phyloP scores from a whole-genome alignment of 2,888 invertebrate genomes.

The Drosophila barbarae region DNA sequence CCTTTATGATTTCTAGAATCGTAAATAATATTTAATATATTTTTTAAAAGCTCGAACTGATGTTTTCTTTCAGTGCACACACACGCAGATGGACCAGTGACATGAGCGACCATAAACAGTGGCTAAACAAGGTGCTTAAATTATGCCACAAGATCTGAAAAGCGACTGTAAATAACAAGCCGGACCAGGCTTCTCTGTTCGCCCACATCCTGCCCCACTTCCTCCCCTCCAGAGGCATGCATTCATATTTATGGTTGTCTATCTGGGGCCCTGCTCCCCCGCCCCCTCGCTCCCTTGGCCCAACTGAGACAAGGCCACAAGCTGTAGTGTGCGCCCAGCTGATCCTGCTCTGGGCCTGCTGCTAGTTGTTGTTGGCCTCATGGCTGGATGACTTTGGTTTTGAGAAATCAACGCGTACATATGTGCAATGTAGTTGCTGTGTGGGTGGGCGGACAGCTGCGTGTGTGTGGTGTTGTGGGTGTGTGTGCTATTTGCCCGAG shows the following conservation, averaged over 20 bases:
- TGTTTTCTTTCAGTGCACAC: background rate
- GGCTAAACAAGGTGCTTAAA: slow-evolving; percentile 76
- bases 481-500: slow-evolving; percentile 29
- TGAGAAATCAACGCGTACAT: slow-evolving; percentile 66
- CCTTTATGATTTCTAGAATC: too few relatives aligned
- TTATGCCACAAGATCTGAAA: slow-evolving; percentile 74
- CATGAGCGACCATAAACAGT: slow-evolving; percentile 74
- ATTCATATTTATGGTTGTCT: slow-evolving; percentile 70
- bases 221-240: slow-evolving; percentile 18
- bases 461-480: slow-evolving; percentile 24
- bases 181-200: slow-evolving; percentile 27
- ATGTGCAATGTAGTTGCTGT: slow-evolving; percentile 10
- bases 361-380: slow-evolving; percentile 72
- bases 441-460: slow-evolving; percentile 5
- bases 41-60: background rate
- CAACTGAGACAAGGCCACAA: slow-evolving; percentile 61
- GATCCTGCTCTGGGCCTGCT: slow-evolving; percentile 51
- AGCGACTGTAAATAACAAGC: slow-evolving; percentile 72
- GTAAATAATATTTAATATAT: background rate
- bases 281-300: background rate
- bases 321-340: slow-evolving; percentile 50
- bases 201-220: slow-evolving; percentile 24
- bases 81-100: slow-evolving; percentile 57
- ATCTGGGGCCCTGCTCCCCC: slow-evolving; percentile 21
- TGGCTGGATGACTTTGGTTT: slow-evolving; percentile 72